Base-by-base conservation (phyloP, 1,140 invertebrate genomes). In the Drosophila mayri region DNA sequence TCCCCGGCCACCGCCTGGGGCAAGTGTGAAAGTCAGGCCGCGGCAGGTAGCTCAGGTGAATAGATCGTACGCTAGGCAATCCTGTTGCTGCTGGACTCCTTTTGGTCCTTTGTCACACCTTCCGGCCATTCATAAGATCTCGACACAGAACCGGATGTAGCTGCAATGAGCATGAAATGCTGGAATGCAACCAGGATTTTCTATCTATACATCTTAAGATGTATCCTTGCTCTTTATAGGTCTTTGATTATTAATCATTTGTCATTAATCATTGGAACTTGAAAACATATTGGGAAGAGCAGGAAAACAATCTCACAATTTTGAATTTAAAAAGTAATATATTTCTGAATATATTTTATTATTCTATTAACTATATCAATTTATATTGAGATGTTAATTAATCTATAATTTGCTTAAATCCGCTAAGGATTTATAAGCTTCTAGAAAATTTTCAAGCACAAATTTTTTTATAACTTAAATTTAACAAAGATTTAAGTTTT, bases 121-220 rank as follows among this genome's bases (percentile, higher is more conserved):
- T 87, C 75, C 79, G 70, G 62, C 50, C 83, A 76, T 79, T 87
- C 79, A 82, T 75, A 47, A 68, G 58, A 63, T 37, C 52, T 11
- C 40, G 40, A 47, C 47, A 74, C 78, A 70, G 82, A 78, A 85
- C 82, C 82, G 82, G 82, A 85, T 85, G 82, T 85, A 38, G 57
- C 20, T 22, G 43, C 66, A 40, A 59, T n/a, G 43, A 66, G 43
- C 43, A 49, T 49, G 65, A 67, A 67, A 38, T 66, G 58, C 22
- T 37, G 12, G 30, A 35, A 20, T 52, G 14, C 6, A 28, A 57
- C n/a, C 11, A 32, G n/a, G 28, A 38, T 38, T 57, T 55, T 25
- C 60, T 11, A 63, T 57, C 20, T 28, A 8, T 54, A 16, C 50
- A 54, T 8, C 12, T 5, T 20, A 28, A 38, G 22, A n/a, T 12